Base-by-base conservation (phyloP, 2,797 vertebrate genomes). In the Pagetopsis macropterus region DNA sequence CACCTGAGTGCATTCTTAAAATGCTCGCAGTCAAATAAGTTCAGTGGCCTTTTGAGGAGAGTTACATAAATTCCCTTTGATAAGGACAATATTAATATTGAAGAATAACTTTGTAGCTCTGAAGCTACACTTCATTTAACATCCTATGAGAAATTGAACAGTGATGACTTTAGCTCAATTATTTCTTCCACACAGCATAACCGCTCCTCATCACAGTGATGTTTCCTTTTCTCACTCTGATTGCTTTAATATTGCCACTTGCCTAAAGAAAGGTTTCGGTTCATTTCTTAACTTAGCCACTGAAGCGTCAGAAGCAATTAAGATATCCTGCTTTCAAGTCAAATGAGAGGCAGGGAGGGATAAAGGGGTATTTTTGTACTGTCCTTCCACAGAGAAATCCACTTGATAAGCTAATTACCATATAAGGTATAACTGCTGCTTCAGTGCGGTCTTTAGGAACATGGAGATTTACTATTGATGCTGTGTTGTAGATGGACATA, bases 241-340 rank as follows among this genome's bases (percentile, higher is more conserved):
- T 70, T 81, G 83, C 67, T 64, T 84, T 84, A 63, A 73, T 67
- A 55, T 68, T 10, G 84, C 61, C 58, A 3, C 59, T 83, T 3
- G 76, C 78, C 74, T 45, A 44, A 45, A 82, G 78, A 83, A 80
- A 83, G 59, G 78, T 60, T 68, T 57, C 41, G 11, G 15, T 62
- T 76, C 1, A 65, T 86, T 75, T 80, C 44, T 27, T 50, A 52
- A 69, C 81, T 70, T 68, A 72, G 67, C 62, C 66, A 51, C 62
- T 31, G 71, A 66, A 71, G 85, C 64, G 9, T 78, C 74, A 15
- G 65, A 79, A 86, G 78, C 76, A 83, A 84, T 90, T 83, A 84
- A 73, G 55, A 82, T 67, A 54, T 45, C 23, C 74, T 43, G 79
- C 78, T 87, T 88, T 82, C 41, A 75, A 76, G 82, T 76, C 23